These are phyloP conservation scores for Rhabdornis inornatus DNA, from an alignment of 2,113 vertebrate species.

Conservation along the genomic window DNA sequence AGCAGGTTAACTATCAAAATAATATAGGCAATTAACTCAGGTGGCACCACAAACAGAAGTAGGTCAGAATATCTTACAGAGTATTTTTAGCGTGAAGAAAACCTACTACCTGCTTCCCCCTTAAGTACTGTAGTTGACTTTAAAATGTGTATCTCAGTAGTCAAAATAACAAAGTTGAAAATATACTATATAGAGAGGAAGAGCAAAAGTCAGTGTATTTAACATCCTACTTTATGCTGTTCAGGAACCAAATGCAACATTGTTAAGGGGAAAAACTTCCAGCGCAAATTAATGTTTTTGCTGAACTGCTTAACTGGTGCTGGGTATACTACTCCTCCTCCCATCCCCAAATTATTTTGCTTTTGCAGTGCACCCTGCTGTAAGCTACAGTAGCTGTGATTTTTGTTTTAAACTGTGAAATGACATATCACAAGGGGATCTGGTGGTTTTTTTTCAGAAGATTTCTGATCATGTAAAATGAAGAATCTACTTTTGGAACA, in stretches of 20 bases:
- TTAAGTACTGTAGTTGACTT: constrained; percentile 51
- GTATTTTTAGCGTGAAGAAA: neutral
- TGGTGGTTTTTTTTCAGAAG: neutral
- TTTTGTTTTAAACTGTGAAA: constrained; percentile 76
- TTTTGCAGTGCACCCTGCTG: constrained; percentile 45
- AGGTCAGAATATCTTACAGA: neutral
- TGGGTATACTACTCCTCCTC: constrained; percentile 7
- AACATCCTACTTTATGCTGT: neutral
- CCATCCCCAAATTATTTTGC: constrained; percentile 22
- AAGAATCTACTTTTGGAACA: constrained; percentile 18
- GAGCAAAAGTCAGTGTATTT: neutral
- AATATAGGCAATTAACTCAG: constrained; percentile 17
- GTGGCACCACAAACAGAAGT: constrained; percentile 26
- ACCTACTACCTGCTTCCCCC: constrained; percentile 29
- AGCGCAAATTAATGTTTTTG: constrained; percentile 14
- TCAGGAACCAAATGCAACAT: neutral
- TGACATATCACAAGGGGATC: constrained; percentile 58
- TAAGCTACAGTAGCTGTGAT: constrained; percentile 66
- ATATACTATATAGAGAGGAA: neutral
- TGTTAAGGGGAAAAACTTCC: constrained; percentile 1
- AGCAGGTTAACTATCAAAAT: constrained; percentile 3
- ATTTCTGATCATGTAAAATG: constrained; percentile 40
- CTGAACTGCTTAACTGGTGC: constrained; percentile 37
- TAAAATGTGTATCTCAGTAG: neutral
- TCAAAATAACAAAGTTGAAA: constrained; percentile 4